phyloP scores from a whole-genome alignment of 2,797 vertebrate species.

The Limosa lapponica region DNA sequence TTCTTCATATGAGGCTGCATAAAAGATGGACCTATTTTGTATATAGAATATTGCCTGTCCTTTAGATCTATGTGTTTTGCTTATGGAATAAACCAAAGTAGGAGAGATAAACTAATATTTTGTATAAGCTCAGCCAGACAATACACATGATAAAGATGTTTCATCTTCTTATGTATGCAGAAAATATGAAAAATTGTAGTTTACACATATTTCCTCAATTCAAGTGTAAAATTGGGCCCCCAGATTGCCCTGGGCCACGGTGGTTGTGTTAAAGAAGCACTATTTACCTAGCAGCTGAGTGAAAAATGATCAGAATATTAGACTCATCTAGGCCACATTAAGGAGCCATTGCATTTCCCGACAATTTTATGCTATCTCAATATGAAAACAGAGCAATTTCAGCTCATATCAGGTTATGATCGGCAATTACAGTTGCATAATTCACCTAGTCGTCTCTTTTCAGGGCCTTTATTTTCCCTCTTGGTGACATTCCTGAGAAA shows the following conservation, averaged over 20 bases:
- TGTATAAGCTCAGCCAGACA: slow-evolving; percentile 99
- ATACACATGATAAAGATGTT: slow-evolving; percentile 99
- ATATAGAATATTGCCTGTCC: slow-evolving; percentile 95
- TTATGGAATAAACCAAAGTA: slow-evolving; percentile 95
- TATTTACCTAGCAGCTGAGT: slow-evolving; percentile 85
- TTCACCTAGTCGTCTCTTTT: slow-evolving; percentile 87
- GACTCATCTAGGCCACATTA: slow-evolving; percentile 93
- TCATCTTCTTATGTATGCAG: slow-evolving; percentile 99
- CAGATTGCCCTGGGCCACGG: slow-evolving; percentile 94
- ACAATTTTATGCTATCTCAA: slow-evolving; percentile 92
- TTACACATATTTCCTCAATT: slow-evolving; percentile 95
- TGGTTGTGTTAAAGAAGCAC: slow-evolving; percentile 81
- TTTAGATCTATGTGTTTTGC: slow-evolving; percentile 94
- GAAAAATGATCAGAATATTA: slow-evolving; percentile 99
- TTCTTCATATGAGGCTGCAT: slow-evolving; percentile 85
- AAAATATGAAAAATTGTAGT: slow-evolving; percentile 99
- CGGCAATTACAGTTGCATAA: slow-evolving; percentile 94
- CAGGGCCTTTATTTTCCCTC: slow-evolving; percentile 86
- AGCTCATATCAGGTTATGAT: slow-evolving; percentile 87
- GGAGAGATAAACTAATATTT: slow-evolving; percentile 99
- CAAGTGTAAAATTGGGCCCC: slow-evolving; percentile 90
- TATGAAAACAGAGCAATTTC: slow-evolving; percentile 89
- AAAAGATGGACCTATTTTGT: slow-evolving; percentile 95
- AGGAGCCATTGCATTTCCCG: slow-evolving; percentile 86
- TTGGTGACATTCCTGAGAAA: slow-evolving; percentile 88